A percentile compares a stretch with the other conserved stretches of the same genome.
Evolutionary conservation across 2,113 vertebrate species (phyloP).

Genomic region (Crotalus viridis): DNA sequence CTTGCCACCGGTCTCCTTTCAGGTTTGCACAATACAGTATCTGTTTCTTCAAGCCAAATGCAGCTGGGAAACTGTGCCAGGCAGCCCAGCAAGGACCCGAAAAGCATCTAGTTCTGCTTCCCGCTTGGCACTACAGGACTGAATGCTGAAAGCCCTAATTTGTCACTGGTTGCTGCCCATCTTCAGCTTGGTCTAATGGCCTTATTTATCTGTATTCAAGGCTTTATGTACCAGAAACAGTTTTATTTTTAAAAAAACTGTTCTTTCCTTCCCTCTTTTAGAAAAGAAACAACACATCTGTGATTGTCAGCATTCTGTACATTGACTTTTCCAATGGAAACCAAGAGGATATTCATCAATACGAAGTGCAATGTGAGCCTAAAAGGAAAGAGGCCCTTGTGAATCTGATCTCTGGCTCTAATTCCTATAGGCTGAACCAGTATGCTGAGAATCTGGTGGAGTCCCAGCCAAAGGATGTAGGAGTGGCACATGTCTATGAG

Average conservation of each 20-base stretch:
- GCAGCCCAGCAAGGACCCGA: background rate
- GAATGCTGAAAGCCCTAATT: background rate
- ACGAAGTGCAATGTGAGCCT: conserved; percentile 89
- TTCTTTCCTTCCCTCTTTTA: conserved; percentile 55
- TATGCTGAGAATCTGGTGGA: conserved; percentile 75
- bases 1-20: background rate
- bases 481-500: background rate
- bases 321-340: conserved; percentile 82
- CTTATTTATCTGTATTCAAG: background rate
- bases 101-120: background rate
- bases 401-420: conserved; percentile 78
- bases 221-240: background rate
- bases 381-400: conserved; percentile 85
- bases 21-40: background rate
- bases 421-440: conserved; percentile 72
- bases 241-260: background rate
- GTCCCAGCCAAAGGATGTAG: conserved; percentile 31
- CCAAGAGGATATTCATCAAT: conserved; percentile 83
- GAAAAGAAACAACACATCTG: conserved; percentile 85
- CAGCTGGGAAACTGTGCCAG: background rate
- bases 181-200: background rate
- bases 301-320: conserved; percentile 90
- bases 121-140: background rate
- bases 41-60: background rate
- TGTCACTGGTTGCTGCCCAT: background rate